These are phyloP conservation scores for Ginglymostoma cirratum DNA, from an alignment of 2,113 vertebrate species.

Conservation along the genomic window DNA sequence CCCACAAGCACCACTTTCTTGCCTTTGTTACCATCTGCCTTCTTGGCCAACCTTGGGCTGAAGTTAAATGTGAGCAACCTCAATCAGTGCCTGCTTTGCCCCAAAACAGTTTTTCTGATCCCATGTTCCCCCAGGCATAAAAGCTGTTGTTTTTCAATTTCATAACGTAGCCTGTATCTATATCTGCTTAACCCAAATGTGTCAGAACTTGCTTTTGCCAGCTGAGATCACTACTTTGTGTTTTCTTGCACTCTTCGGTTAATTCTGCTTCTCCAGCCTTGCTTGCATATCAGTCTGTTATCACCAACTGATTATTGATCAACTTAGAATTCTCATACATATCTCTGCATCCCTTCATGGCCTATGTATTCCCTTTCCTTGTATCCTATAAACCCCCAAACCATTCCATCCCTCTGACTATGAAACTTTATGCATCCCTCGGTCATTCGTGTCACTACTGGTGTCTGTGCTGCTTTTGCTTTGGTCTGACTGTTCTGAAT, in stretches of 20 bases:
- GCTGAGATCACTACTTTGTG: neutral
- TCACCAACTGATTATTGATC: neutral
- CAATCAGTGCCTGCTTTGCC: neutral
- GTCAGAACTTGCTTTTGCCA: neutral
- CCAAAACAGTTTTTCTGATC: neutral
- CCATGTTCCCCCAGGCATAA: neutral
- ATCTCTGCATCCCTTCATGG: neutral
- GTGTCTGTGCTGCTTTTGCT: too few species aligned
- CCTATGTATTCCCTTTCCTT: neutral
- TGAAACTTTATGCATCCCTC: neutral
- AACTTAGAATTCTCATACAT: neutral
- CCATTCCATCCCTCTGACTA: neutral
- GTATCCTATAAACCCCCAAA: neutral
- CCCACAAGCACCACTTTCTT: neutral
- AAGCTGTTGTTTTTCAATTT: neutral
- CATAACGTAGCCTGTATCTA: neutral
- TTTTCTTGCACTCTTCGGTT: neutral
- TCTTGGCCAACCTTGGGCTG: neutral
- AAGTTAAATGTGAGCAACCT: neutral
- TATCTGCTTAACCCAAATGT: neutral
- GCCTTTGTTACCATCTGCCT: neutral
- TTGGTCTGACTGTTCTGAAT: too few species aligned
- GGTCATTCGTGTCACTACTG: neutral
- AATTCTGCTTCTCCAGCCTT: neutral
- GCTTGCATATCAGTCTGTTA: neutral